These are phyloP conservation scores for Lasius fuliginosus DNA, from an alignment of 2,888 invertebrate species.

Conservation along the genomic window DNA sequence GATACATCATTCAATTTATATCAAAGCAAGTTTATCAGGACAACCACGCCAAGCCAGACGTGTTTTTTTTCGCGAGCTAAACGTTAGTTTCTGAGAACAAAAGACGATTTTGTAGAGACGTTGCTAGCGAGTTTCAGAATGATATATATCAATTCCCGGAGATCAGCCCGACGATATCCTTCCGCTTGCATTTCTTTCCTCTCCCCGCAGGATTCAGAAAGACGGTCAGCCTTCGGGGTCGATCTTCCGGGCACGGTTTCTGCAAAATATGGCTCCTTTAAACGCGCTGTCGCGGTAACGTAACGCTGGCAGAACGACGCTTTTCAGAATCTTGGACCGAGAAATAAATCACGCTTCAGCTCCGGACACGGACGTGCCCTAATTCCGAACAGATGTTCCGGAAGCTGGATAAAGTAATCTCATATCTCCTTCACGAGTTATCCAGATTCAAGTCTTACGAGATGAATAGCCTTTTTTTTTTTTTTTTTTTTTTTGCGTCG, in stretches of 20 bases:
- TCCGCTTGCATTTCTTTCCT: conserved; percentile 46
- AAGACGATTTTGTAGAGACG: conserved; percentile 30
- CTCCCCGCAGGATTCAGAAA: neutral
- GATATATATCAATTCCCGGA: conserved; percentile 76
- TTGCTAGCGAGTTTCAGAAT: conserved; percentile 69
- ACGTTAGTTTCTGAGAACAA: conserved; percentile 57
- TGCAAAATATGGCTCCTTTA: conserved; percentile 42
- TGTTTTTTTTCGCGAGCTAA: conserved; percentile 41
- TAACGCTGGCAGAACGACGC: neutral
- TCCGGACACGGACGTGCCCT: conserved; percentile 33
- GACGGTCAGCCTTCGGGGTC: conserved; percentile 28
- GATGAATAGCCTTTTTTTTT: conserved; percentile 7
- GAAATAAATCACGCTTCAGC: conserved; percentile 53
- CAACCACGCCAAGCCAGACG: neutral
- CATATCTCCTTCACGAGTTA: conserved; percentile 38
- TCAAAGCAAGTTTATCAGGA: conserved; percentile 39
- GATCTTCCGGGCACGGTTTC: conserved; percentile 23
- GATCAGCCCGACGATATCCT: conserved; percentile 72
- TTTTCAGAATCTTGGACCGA: conserved; percentile 35
- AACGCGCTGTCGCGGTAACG: conserved; percentile 22
- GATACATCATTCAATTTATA: conserved; percentile 37
- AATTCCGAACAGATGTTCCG: conserved; percentile 44
- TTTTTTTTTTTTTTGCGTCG: neutral
- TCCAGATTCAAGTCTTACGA: conserved; percentile 22
- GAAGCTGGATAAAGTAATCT: conserved; percentile 46